Evolutionary conservation across 2,797 vertebrate species (phyloP).

Genomic region (Anabas testudineus): DNA sequence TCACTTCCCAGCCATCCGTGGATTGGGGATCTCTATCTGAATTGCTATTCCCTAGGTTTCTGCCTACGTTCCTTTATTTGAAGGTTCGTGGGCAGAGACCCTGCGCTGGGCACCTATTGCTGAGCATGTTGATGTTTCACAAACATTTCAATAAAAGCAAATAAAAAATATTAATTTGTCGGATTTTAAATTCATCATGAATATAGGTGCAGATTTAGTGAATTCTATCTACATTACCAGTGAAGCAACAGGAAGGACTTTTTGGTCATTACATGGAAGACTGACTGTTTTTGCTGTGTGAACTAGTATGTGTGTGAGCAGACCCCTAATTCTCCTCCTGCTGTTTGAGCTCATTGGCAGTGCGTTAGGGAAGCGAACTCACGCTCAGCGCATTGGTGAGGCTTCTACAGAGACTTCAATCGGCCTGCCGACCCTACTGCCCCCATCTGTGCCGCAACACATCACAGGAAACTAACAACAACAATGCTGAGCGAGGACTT

Average conservation of each 20-base stretch:
- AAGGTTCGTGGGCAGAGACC: no score
- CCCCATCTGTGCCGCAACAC: constrained; percentile 70
- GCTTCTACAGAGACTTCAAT: constrained; percentile 79
- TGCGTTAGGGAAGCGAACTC: constrained; percentile 71
- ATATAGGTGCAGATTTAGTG: background rate
- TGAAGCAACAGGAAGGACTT: constrained; percentile 7
- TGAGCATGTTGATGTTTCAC: no score
- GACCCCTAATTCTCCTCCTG: constrained; percentile 69
- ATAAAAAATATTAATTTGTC: no score
- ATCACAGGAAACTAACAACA: constrained; percentile 80
- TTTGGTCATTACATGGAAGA: constrained; percentile 8
- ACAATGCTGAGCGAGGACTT: constrained; percentile 83
- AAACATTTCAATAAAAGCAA: no score
- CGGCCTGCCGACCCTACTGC: constrained; percentile 63
- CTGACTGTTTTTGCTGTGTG: constrained; percentile 27
- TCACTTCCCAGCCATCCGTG: no score
- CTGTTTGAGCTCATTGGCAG: constrained; percentile 78
- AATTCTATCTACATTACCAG: constrained; percentile 6
- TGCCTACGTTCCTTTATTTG: no score
- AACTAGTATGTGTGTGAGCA: constrained; percentile 63
- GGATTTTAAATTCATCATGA: no score
- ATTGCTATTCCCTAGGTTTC: no score
- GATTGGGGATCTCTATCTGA: no score
- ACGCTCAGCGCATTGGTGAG: constrained; percentile 71
- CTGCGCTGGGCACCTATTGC: no score